Percentiles rank a stretch among this genome's conserved stretches.
These are phyloP conservation scores for Peromyscus aztecus DNA, from an alignment of 2,797 vertebrate species.

Conservation along the genomic window DNA sequence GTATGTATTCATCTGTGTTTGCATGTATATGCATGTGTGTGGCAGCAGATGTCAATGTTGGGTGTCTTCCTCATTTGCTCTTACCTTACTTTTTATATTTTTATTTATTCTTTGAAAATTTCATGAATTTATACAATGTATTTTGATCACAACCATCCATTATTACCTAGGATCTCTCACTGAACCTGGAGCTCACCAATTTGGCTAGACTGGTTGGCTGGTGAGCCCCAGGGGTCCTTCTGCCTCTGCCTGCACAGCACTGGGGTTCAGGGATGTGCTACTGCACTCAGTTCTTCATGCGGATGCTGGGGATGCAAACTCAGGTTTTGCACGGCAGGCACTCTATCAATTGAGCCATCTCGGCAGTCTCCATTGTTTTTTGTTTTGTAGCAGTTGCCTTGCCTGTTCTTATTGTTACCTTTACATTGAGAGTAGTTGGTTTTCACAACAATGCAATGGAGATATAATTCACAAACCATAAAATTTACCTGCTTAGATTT, in stretches of 20 bases:
- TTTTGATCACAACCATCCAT: background rate
- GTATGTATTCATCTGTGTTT: background rate
- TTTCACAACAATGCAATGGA: background rate
- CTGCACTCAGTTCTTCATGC: background rate
- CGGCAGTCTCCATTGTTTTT: too few species aligned
- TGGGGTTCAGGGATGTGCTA: too few species aligned
- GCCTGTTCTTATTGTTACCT: background rate
- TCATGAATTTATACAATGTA: background rate
- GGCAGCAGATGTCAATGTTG: background rate
- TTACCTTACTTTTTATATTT: background rate
- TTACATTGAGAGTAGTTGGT: background rate
- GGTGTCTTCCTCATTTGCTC: background rate
- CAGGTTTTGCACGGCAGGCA: background rate
- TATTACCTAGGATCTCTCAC: background rate
- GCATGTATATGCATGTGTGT: background rate
- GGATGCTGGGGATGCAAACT: background rate
- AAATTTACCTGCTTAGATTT: background rate
- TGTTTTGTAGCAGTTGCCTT: background rate
- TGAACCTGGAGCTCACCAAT: background rate
- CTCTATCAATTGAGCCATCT: background rate
- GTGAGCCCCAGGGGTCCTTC: background rate
- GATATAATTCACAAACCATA: background rate
- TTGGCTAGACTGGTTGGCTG: background rate
- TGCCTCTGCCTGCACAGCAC: background rate
- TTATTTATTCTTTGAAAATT: background rate